Conservation (phyloP, 2,888 invertebrate species). For the Athrips mouffetella region DNA sequence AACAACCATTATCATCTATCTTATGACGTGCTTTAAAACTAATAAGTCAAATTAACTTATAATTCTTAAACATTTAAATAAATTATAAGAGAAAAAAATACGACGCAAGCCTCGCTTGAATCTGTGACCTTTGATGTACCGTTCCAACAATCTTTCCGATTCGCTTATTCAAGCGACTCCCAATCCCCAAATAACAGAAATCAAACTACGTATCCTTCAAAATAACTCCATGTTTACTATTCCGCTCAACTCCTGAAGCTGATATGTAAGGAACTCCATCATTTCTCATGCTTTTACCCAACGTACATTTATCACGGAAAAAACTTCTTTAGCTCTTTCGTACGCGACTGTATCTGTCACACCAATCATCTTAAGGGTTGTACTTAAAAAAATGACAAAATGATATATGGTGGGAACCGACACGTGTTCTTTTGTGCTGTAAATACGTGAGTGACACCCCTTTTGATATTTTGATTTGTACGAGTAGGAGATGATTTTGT, state of each 20-base stretch:
- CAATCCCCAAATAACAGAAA: not conserved
- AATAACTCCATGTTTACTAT: conserved; percentile 1
- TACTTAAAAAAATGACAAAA: conserved; percentile 54
- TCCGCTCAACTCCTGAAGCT: conserved; percentile 16
- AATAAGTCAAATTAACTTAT: no score
- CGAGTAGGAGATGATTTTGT: not conserved
- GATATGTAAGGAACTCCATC: conserved; percentile 2
- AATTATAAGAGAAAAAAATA: no score
- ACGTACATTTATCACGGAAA: conserved; percentile 4
- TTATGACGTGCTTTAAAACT: no score
- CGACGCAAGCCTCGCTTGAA: no score
- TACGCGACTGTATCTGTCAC: conserved; percentile 36
- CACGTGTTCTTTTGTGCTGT: conserved; percentile 43
- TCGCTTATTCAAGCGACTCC: no score
- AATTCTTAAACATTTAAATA: no score
- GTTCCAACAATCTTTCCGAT: no score
- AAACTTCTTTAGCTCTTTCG: conserved; percentile 15
- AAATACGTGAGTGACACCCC: conserved; percentile 57
- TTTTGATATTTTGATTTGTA: conserved; percentile 54
- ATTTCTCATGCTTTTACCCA: conserved; percentile 3
- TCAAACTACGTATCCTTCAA: not conserved
- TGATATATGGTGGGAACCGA: conserved; percentile 42
- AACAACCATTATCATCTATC: no score
- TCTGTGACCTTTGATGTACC: no score
- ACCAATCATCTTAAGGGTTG: conserved; percentile 43